Evolutionary conservation across 2,888 invertebrate species (phyloP).

Genomic region (Eurytoma adleriae): DNA sequence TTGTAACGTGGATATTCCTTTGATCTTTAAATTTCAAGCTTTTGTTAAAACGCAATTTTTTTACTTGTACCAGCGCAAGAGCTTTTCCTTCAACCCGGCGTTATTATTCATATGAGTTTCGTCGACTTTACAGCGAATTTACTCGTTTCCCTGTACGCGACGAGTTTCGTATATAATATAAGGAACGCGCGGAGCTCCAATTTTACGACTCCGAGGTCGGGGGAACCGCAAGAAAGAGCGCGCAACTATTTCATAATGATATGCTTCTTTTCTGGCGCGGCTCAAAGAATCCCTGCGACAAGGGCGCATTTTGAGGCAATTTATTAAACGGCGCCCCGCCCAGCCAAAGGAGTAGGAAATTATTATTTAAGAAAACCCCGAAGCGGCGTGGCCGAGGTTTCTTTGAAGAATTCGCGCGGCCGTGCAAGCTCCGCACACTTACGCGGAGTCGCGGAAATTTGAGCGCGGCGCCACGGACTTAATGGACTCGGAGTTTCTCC

Average conservation of each 20-base stretch:
- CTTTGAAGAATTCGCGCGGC: constrained; percentile 11
- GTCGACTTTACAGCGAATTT: neutral
- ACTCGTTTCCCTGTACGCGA: constrained; percentile 20
- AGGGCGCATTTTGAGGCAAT: constrained; percentile 21
- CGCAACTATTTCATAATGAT: constrained; percentile 42
- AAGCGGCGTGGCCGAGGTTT: neutral
- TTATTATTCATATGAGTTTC: constrained; percentile 30
- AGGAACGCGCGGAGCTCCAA: neutral
- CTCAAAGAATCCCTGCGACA: constrained; percentile 10
- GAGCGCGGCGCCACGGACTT: neutral
- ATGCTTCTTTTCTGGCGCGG: constrained; percentile 7
- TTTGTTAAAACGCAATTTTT: neutral
- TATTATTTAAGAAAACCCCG: constrained; percentile 31
- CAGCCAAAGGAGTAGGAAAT: neutral
- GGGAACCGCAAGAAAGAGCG: constrained; percentile 3
- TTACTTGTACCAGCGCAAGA: neutral
- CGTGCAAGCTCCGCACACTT: too few relatives aligned
- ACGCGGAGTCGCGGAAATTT: neutral
- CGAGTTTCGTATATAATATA: constrained; percentile 18
- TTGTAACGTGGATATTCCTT: neutral
- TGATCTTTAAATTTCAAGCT: constrained; percentile 14
- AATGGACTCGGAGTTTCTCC: constrained; percentile 21
- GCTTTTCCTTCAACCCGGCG: neutral
- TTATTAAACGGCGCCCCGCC: constrained; percentile 4
- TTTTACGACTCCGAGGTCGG: constrained; percentile 20